Conservation (phyloP, 2,113 vertebrate genomes). For the Seriola aureovittata region DNA sequence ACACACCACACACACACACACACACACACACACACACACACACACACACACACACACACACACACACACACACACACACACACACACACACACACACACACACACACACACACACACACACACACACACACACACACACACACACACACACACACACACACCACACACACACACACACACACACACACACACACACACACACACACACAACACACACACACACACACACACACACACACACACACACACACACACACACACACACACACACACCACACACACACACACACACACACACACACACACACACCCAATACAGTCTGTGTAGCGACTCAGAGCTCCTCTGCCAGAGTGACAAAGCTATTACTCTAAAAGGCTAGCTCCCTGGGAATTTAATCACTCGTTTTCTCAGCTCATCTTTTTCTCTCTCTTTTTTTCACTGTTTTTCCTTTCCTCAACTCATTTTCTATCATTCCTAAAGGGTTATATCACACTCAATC, state of each 20-base stretch:
- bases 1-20: too few relatives aligned
- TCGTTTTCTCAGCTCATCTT: conserved; percentile 60
- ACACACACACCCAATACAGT: conserved; percentile 40
- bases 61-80: too few relatives aligned
- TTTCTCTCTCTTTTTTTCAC: conserved; percentile 16
- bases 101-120: too few relatives aligned
- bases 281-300: neutral
- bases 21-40: too few relatives aligned
- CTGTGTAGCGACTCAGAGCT: conserved; percentile 49
- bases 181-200: too few relatives aligned
- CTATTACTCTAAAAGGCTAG: conserved; percentile 73
- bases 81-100: too few relatives aligned
- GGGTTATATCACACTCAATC: conserved; percentile 50
- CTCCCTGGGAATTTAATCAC: conserved; percentile 74
- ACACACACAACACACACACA: too few relatives aligned
- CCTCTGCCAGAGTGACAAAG: conserved; percentile 63
- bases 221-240: too few relatives aligned
- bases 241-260: neutral
- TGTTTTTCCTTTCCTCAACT: conserved; percentile 36
- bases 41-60: too few relatives aligned
- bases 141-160: too few relatives aligned
- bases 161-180: too few relatives aligned
- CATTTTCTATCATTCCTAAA: conserved; percentile 64
- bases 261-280: conserved; percentile 16
- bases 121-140: too few relatives aligned